These are phyloP conservation scores for Zygaena filipendulae DNA, from an alignment of 2,888 invertebrate species.

Conservation along the genomic window DNA sequence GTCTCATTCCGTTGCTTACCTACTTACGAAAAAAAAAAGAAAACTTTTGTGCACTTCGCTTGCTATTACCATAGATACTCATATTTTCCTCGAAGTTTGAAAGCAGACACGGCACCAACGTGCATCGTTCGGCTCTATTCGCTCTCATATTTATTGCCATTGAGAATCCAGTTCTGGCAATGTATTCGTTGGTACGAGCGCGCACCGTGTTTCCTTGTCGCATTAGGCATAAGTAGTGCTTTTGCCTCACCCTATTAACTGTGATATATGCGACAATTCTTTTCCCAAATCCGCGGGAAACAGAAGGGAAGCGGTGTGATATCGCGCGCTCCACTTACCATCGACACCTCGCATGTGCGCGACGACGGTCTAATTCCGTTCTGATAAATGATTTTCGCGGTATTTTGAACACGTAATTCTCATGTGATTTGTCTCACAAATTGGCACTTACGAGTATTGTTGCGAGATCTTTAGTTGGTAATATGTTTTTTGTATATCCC, in stretches of 20 bases:
- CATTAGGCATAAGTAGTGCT: slow-evolving; percentile 69
- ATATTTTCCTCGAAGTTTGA: no score
- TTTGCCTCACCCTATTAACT: slow-evolving; percentile 66
- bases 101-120: no score
- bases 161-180: slow-evolving; percentile 52
- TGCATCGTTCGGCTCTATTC: slow-evolving; percentile 20
- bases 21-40: no score
- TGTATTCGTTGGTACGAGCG: slow-evolving; percentile 47
- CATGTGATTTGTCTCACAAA: slow-evolving; percentile 32
- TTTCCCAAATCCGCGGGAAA: slow-evolving; percentile 57
- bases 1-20: no score
- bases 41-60: no score
- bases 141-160: slow-evolving; percentile 55
- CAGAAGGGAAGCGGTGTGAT: slow-evolving; percentile 55
- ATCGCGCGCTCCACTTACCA: slow-evolving; percentile 44
- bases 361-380: slow-evolving; percentile 49
- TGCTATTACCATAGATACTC: no score
- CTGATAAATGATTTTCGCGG: slow-evolving; percentile 53
- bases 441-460: slow-evolving; percentile 10
- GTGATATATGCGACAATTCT: slow-evolving; percentile 67
- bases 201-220: slow-evolving; percentile 63
- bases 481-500: slow-evolving; percentile 1
- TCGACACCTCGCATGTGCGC: slow-evolving; percentile 40
- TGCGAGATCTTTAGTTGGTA: no score
- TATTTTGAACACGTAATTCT: slow-evolving; percentile 36